Percentiles rank a stretch among this genome's conserved stretches.
These are phyloP conservation scores for Drosophila cardini DNA, from an alignment of 1,140 invertebrate genomes.

Conservation along the genomic window DNA sequence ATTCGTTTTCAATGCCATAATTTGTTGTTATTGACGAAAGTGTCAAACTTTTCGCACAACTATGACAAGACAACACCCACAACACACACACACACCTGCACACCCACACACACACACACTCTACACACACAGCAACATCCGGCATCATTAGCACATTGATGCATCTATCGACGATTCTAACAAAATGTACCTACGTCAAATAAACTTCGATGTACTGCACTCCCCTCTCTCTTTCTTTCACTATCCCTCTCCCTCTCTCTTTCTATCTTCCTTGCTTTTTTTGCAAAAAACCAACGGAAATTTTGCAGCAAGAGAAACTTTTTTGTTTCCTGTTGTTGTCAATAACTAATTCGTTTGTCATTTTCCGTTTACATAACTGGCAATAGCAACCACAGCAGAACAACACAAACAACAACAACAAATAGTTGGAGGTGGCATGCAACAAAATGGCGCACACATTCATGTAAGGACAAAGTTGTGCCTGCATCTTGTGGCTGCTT, in stretches of 20 bases:
- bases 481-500: constrained; percentile 58
- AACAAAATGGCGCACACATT: constrained; percentile 68
- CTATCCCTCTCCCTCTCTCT: background rate
- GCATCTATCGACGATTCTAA: constrained; percentile 24
- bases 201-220: constrained; percentile 33
- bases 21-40: constrained; percentile 65
- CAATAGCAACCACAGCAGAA: constrained; percentile 33
- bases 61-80: constrained; percentile 23
- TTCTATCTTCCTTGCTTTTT: constrained; percentile 15
- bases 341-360: constrained; percentile 83
- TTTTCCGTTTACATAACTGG: constrained; percentile 79
- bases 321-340: constrained; percentile 79
- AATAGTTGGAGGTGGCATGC: constrained; percentile 35
- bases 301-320: constrained; percentile 76
- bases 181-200: constrained; percentile 31
- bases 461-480: constrained; percentile 75
- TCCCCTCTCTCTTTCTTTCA: too few species aligned
- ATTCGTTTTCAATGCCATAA: constrained; percentile 39
- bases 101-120: too few species aligned
- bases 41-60: constrained; percentile 55
- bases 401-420: constrained; percentile 18
- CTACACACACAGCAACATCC: constrained; percentile 25
- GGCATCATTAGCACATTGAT: constrained; percentile 67
- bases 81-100: constrained; percentile 4
- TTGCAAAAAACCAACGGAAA: constrained; percentile 72